These are phyloP conservation scores for Xenotilapia leptura DNA, from an alignment of 2,113 vertebrate species.

Conservation along the genomic window DNA sequence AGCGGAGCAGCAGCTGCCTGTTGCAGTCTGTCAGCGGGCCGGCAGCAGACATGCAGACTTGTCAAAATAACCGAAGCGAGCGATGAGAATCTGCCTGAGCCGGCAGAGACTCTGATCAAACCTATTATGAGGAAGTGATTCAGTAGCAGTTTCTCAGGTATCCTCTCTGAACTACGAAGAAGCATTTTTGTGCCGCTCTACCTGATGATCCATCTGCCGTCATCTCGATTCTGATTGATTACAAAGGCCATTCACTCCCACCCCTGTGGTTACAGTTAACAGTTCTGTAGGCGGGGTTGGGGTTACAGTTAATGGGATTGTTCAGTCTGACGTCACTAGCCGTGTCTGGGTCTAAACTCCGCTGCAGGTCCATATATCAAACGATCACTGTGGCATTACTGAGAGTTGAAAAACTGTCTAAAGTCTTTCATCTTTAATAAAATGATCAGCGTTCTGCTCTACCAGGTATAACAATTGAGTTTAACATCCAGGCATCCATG, in stretches of 20 bases:
- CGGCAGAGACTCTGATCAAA: background rate
- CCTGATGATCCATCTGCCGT: background rate
- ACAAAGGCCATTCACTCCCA: background rate
- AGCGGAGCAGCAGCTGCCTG: background rate
- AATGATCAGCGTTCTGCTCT: too few species aligned
- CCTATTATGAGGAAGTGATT: background rate
- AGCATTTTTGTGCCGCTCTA: background rate
- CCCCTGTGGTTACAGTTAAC: background rate
- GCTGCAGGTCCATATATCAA: too few species aligned
- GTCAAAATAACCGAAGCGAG: background rate
- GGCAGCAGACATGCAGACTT: background rate
- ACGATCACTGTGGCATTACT: too few species aligned
- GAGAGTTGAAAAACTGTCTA: too few species aligned
- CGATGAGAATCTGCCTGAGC: background rate
- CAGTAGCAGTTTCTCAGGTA: fast-evolving
- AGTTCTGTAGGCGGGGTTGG: background rate
- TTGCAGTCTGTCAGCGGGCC: background rate
- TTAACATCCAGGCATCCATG: too few species aligned
- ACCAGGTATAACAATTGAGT: too few species aligned
- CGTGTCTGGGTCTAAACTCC: too few species aligned
- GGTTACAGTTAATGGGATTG: background rate
- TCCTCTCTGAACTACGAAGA: background rate
- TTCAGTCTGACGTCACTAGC: too few species aligned
- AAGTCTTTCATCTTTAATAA: too few species aligned
- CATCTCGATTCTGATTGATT: background rate